phyloP scores from a whole-genome alignment of 2,888 invertebrate genomes.

The Gnatocerus cornutus region DNA sequence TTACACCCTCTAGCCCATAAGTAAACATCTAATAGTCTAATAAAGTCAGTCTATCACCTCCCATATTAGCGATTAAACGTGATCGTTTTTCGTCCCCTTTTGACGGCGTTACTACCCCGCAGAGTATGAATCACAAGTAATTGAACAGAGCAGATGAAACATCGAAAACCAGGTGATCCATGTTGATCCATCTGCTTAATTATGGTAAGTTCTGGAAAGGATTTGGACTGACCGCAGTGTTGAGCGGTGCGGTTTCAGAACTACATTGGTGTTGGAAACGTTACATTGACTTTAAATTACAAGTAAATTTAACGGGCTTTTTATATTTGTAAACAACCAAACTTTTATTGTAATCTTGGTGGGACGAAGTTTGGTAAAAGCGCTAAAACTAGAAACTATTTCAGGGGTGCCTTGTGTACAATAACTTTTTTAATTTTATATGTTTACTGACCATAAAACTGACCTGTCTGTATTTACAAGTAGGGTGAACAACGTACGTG shows the following conservation, averaged over 20 bases:
- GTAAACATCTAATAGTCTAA: slow-evolving; percentile 59
- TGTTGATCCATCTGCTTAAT: slow-evolving; percentile 61
- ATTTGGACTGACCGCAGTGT: slow-evolving; percentile 34
- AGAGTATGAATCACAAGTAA: slow-evolving; percentile 64
- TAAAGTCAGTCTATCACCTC: slow-evolving; percentile 61
- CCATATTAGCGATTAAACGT: slow-evolving; percentile 53
- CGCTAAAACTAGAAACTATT: slow-evolving; percentile 28
- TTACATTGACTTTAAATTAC: background rate
- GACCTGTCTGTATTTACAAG: slow-evolving; percentile 57
- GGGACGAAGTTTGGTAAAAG: too few species aligned
- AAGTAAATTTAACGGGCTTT: too few species aligned
- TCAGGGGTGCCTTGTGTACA: slow-evolving; percentile 24
- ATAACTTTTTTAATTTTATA: slow-evolving; percentile 49
- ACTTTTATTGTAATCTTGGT: too few species aligned
- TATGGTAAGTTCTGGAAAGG: slow-evolving; percentile 44
- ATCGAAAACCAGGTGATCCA: slow-evolving; percentile 59
- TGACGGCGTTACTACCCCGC: slow-evolving; percentile 55
- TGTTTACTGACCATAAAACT: slow-evolving; percentile 62
- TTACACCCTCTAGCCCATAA: slow-evolving; percentile 35
- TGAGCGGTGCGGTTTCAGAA: background rate
- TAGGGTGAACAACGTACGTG: slow-evolving; percentile 44
- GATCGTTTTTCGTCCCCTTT: slow-evolving; percentile 47
- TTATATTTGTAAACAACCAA: too few species aligned
- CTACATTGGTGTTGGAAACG: too few species aligned
- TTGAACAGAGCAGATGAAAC: slow-evolving; percentile 64